Percentiles rank a stretch among this genome's conserved stretches.
Conservation (phyloP, 1,140 invertebrate species). For the Drosophila miranda region DNA sequence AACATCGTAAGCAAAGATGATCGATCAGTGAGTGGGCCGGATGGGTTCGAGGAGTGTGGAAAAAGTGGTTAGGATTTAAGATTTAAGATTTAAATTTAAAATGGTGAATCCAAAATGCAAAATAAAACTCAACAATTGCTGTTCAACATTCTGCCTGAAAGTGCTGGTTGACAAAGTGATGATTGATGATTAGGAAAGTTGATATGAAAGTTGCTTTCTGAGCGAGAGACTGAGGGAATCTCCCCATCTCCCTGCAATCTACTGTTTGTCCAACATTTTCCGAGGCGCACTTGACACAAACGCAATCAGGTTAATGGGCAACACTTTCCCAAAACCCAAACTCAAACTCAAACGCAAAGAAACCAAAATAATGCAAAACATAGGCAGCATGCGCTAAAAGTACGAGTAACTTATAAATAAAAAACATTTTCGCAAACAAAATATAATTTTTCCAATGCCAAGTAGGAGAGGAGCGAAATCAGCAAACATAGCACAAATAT, state of each 20-base stretch:
- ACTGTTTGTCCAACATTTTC: conserved; percentile 12
- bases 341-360: conserved; percentile 21
- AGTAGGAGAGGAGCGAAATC: conserved; percentile 17
- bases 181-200: conserved; percentile 51
- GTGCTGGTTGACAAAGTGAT: conserved; percentile 20
- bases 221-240: neutral
- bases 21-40: conserved; percentile 31
- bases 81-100: conserved; percentile 8
- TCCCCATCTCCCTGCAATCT: neutral
- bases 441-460: conserved; percentile 7
- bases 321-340: conserved; percentile 21
- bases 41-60: too few species aligned
- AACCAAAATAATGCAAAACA: conserved; percentile 39
- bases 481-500: conserved; percentile 31
- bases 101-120: conserved; percentile 27
- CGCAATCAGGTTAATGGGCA: conserved; percentile 35
- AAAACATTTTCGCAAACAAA: conserved; percentile 10
- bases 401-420: conserved; percentile 1
- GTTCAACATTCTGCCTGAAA: conserved; percentile 12
- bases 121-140: conserved; percentile 23
- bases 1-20: conserved; percentile 45
- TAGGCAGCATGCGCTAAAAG: conserved; percentile 61
- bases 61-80: neutral
- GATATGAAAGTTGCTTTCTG: conserved; percentile 30
- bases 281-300: conserved; percentile 37